Conservation (phyloP, 2,797 vertebrate species). For the Phrynocephalus vlangalii region DNA sequence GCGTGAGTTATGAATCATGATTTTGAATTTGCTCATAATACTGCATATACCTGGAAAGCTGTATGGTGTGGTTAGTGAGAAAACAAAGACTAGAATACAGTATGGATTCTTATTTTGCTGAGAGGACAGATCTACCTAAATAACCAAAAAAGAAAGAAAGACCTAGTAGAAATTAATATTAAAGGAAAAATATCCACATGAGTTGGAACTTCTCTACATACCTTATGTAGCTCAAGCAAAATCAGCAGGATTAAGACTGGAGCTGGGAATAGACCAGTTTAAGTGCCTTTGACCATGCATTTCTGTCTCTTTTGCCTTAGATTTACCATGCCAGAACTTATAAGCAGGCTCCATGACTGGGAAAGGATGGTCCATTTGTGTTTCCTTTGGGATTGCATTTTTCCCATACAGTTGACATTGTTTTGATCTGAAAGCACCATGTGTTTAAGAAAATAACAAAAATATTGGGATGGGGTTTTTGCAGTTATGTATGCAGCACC, state of each 20-base stretch:
- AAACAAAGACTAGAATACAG: not conserved
- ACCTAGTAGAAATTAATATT: not conserved
- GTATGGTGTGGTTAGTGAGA: not conserved
- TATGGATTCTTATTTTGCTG: not conserved
- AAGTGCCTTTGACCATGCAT: not conserved
- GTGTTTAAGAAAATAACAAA: not conserved
- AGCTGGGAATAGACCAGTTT: not conserved
- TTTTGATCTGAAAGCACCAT: not conserved
- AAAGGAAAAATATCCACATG: not conserved
- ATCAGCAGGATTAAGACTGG: not conserved
- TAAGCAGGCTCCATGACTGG: not conserved
- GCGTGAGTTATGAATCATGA: not conserved
- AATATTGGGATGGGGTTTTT: fast-evolving
- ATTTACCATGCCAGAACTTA: not conserved
- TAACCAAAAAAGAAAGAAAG: not conserved
- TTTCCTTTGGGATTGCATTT: not conserved
- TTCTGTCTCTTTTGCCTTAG: not conserved
- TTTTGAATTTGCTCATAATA: not conserved
- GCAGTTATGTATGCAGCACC: fast-evolving
- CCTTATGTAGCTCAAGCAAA: not conserved
- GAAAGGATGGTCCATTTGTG: conserved; percentile 3
- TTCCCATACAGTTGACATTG: not conserved
- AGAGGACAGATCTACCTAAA: not conserved
- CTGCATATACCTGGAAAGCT: not conserved
- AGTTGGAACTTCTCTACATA: not conserved